Evolutionary conservation across 2,113 vertebrate genomes (phyloP).

Genomic region (Zeus faber): DNA sequence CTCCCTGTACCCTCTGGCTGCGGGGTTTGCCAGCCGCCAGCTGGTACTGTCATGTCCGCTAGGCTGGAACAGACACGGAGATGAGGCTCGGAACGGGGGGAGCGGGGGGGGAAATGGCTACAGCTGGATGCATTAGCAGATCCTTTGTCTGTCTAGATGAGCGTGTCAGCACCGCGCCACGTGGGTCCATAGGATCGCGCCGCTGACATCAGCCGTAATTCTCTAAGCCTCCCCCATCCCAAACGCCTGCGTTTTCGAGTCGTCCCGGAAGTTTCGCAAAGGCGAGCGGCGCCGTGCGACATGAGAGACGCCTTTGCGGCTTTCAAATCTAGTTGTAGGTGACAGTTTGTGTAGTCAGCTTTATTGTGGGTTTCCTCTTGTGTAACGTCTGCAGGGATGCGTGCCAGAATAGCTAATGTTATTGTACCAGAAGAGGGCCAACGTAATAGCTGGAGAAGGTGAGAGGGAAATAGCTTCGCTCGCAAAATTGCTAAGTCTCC

Average conservation of each 20-base stretch:
- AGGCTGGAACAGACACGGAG: constrained; percentile 70
- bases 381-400: background rate
- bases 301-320: too few species aligned
- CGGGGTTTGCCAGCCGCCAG: constrained; percentile 71
- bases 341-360: background rate
- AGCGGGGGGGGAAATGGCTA: constrained; percentile 58
- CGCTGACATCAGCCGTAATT: too few species aligned
- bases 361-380: background rate
- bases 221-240: too few species aligned
- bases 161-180: constrained; percentile 16
- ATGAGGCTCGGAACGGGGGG: constrained; percentile 47
- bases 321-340: background rate
- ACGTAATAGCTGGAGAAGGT: background rate
- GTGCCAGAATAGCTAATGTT: background rate
- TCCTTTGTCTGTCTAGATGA: constrained; percentile 42
- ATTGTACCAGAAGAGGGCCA: background rate
- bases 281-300: too few species aligned
- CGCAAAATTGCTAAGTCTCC: too few species aligned
- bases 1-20: constrained; percentile 51
- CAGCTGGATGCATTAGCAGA: constrained; percentile 63
- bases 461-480: background rate
- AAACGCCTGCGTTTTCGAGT: too few species aligned
- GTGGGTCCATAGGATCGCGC: constrained; percentile 26
- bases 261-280: too few species aligned
- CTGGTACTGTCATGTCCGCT: constrained; percentile 80